Evolutionary conservation across 2,113 vertebrate genomes (phyloP).

Genomic region (Propithecus coquereli): DNA sequence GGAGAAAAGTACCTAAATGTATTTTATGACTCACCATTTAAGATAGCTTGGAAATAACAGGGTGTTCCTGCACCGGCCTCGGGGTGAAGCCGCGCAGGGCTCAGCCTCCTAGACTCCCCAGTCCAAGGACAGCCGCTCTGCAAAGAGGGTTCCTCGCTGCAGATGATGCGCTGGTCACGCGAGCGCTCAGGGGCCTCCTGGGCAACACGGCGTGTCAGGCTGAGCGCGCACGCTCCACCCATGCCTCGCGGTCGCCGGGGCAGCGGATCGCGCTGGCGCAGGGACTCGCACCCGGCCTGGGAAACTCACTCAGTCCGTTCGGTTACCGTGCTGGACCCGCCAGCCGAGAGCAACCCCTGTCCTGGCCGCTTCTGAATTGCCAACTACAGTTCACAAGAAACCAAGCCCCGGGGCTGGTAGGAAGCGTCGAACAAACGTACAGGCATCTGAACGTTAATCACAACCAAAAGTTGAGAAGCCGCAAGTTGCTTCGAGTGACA

Average conservation of each 20-base stretch:
- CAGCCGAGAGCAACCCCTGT: fast-evolving
- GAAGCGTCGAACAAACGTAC: neutral
- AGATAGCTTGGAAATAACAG: neutral
- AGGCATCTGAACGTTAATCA: fast-evolving
- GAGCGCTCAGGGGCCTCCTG: fast-evolving
- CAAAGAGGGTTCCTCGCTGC: no score
- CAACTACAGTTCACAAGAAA: neutral
- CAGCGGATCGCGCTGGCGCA: neutral
- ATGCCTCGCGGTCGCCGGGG: fast-evolving
- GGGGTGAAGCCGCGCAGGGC: neutral
- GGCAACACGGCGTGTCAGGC: fast-evolving
- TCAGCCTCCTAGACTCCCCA: neutral
- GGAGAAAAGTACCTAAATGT: neutral
- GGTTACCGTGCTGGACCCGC: neutral
- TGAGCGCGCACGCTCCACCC: fast-evolving
- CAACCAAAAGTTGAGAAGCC: no score
- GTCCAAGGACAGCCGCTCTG: neutral
- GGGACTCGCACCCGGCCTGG: neutral
- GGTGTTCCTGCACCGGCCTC: neutral
- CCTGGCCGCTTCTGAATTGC: neutral
- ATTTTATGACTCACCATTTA: neutral
- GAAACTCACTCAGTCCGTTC: fast-evolving
- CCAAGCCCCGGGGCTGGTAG: neutral
- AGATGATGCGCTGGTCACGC: fast-evolving
- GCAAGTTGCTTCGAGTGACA: neutral